Base-by-base conservation (phyloP, 1,140 invertebrate genomes). In the Musca domestica region DNA sequence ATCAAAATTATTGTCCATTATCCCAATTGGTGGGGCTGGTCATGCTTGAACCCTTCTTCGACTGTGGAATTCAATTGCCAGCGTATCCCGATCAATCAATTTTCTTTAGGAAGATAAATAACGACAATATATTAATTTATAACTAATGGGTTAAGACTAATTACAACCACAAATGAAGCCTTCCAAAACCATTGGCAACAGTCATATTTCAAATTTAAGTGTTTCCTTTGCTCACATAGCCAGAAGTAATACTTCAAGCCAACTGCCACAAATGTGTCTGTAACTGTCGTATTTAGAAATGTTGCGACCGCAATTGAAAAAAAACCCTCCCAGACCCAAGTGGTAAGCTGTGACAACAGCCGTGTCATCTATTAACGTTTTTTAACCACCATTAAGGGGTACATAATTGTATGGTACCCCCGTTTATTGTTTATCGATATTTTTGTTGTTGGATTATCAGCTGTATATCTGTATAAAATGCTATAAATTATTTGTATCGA, bases 111-210 rank as follows among this genome's bases (percentile, higher is more conserved):
- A 7, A 10, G 10, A 30, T 12, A 41, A 10, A 41, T 10, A 23
- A 23, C 12, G 12, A 3, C 12, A 52, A 20, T 52, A 12, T 22
- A 22, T 52, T 52, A 23, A 22, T 52, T 52, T 52, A 23, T 23
- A 52, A 52, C 51, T 52, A 52, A 52, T 52, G 51, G 52, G 52
- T 56, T 56, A 56, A 56, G 17, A 56, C 22, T 56, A 56, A 56
- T 56, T 56, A 56, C 52, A 56, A 27, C 52, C 52, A 56, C 52
- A 27, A 27, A 56, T 27, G 14, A 56, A 27, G 52, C 27, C 27
- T 27, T 27, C 23, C 22, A 27, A 56, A 56, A 56, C 52, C 52
- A 54, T 52, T 7, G 51, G 23, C 22, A 22, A 23, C 15, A 56
- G 52, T 27, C 10, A 56, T 56, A 56, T 25, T 56, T 56, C 12